Evolutionary conservation across 2,888 invertebrate genomes (phyloP).

Genomic region (Sussaba pulchella): DNA sequence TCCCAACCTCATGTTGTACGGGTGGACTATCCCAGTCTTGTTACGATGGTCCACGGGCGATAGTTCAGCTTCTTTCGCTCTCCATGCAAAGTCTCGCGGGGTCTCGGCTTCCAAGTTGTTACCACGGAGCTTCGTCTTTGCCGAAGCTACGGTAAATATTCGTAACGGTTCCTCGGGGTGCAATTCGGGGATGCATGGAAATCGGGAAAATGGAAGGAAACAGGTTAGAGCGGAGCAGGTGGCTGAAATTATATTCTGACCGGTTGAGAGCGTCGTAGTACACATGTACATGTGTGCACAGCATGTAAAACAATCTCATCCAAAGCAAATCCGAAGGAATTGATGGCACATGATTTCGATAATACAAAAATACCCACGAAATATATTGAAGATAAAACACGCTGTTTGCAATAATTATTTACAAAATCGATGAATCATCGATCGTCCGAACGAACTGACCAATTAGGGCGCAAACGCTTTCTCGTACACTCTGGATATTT

Average conservation of each 20-base stretch:
- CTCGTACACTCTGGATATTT: too few relatives aligned
- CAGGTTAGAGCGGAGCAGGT: constrained; percentile 6
- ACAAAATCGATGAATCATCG: too few relatives aligned
- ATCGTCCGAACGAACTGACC: too few relatives aligned
- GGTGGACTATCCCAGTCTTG: too few relatives aligned
- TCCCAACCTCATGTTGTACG: constrained; percentile 30
- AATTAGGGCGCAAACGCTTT: too few relatives aligned
- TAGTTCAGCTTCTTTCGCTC: constrained; percentile 31
- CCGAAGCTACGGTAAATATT: constrained; percentile 68
- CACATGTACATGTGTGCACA: too few relatives aligned
- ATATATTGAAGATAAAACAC: too few relatives aligned
- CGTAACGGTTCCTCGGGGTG: constrained; percentile 69
- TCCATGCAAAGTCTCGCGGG: constrained; percentile 42
- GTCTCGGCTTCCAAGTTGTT: constrained; percentile 44
- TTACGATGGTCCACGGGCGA: too few relatives aligned
- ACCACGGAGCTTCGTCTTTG: constrained; percentile 51
- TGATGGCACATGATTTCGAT: too few relatives aligned
- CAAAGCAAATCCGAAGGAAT: not conserved
- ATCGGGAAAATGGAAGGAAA: constrained; percentile 35
- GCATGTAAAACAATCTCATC: constrained; percentile 11
- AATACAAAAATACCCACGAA: too few relatives aligned
- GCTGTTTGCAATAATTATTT: too few relatives aligned
- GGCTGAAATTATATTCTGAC: constrained; percentile 67
- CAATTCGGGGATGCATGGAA: constrained; percentile 63
- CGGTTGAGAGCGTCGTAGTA: too few relatives aligned